Percentiles rank a stretch among this genome's conserved stretches.
Evolutionary conservation across 2,797 vertebrate species (phyloP).

Genomic region (Falco concolor): DNA sequence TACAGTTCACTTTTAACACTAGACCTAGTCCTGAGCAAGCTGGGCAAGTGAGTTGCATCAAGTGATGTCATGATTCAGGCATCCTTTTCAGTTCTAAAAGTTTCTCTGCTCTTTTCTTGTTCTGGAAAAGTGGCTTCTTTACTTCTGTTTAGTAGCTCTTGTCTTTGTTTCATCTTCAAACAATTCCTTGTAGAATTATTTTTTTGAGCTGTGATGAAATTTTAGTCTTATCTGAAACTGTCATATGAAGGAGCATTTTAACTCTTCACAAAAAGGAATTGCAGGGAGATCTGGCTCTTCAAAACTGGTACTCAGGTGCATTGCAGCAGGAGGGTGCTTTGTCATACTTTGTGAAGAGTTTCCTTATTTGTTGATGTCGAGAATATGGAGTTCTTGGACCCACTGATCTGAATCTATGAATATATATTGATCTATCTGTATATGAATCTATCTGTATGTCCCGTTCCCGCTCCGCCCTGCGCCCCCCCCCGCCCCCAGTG

Average conservation of each 20-base stretch:
- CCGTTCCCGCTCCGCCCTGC: background rate
- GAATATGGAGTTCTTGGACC: background rate
- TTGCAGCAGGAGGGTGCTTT: background rate
- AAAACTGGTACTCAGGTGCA: background rate
- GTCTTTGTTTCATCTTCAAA: background rate
- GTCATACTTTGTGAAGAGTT: background rate
- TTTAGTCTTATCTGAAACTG: background rate
- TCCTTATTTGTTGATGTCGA: background rate
- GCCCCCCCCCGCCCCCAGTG: too few relatives aligned
- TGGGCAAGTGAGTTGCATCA: background rate
- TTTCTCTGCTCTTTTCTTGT: background rate
- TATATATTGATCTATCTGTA: background rate
- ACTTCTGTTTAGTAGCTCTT: background rate
- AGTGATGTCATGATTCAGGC: background rate
- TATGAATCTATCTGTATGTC: background rate
- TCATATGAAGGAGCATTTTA: background rate
- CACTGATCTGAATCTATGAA: background rate
- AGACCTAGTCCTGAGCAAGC: background rate
- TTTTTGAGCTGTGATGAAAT: background rate
- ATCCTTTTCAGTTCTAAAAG: background rate
- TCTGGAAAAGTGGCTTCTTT: background rate
- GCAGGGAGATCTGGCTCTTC: background rate
- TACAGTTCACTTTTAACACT: background rate
- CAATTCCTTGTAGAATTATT: background rate
- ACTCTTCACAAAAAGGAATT: background rate